Percentiles rank a stretch among this genome's conserved stretches.
Conservation (phyloP, 2,113 vertebrate species). For the Tinamus guttatus region DNA sequence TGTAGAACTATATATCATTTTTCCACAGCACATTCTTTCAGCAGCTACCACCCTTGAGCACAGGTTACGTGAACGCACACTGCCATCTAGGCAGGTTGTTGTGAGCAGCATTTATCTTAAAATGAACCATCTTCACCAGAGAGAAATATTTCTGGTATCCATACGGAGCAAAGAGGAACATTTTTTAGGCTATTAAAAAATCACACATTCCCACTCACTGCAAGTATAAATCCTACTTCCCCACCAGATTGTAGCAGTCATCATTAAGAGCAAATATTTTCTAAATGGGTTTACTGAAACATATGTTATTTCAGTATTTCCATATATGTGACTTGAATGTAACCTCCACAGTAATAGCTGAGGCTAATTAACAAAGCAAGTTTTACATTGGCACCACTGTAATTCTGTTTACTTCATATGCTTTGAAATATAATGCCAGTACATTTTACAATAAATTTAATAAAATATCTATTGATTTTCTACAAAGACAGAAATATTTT, state of each 20-base stretch:
- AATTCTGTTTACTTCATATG: neutral
- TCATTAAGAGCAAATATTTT: neutral
- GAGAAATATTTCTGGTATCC: neutral
- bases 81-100: slow-evolving; percentile 70
- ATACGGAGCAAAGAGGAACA: neutral
- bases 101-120: slow-evolving; percentile 12
- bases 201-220: neutral
- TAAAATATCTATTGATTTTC: neutral
- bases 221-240: neutral
- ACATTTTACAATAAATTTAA: neutral
- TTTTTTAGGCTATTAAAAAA: neutral
- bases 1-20: neutral
- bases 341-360: neutral
- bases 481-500: neutral
- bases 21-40: rapidly evolving
- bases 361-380: neutral
- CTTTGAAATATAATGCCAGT: neutral
- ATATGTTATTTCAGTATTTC: neutral
- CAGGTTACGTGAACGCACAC: slow-evolving; percentile 21
- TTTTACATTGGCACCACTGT: neutral
- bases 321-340: neutral
- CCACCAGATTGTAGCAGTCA: neutral
- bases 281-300: slow-evolving; percentile 1
- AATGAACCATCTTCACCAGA: neutral
- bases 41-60: neutral